These are phyloP conservation scores for Alviniconcha marisindica DNA, from an alignment of 1,140 invertebrate species.

Conservation along the genomic window DNA sequence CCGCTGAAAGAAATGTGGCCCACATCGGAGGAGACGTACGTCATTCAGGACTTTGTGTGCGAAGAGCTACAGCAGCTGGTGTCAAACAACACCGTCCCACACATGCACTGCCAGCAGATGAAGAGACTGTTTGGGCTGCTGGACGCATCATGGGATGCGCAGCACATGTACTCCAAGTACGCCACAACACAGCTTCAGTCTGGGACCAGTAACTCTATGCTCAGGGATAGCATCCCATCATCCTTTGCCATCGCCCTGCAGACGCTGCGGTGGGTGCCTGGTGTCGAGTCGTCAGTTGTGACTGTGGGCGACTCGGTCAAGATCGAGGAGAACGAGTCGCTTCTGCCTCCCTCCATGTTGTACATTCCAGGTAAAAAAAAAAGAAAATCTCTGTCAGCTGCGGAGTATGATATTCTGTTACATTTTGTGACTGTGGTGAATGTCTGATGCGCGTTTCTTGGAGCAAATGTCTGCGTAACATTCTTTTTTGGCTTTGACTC, in stretches of 20 bases:
- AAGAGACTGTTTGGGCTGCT: conserved; percentile 55
- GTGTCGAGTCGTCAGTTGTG: conserved; percentile 36
- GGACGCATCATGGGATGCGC: conserved; percentile 58
- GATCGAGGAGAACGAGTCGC: conserved; percentile 28
- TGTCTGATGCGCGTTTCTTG: too few relatives aligned
- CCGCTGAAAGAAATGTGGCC: conserved; percentile 49
- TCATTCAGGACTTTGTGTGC: conserved; percentile 56
- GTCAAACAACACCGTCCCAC: conserved; percentile 44
- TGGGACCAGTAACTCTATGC: not conserved
- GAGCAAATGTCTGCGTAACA: too few relatives aligned
- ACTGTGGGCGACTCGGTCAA: conserved; percentile 19
- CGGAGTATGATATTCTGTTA: too few relatives aligned
- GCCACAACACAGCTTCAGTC: conserved; percentile 40
- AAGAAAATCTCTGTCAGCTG: too few relatives aligned
- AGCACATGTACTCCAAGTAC: conserved; percentile 53
- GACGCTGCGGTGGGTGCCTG: conserved; percentile 63
- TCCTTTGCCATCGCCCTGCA: conserved; percentile 61
- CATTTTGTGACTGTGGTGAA: too few relatives aligned
- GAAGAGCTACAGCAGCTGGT: conserved; percentile 58
- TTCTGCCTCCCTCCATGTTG: conserved; percentile 53
- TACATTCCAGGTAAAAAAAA: conserved; percentile 50
- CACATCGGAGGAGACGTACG: conserved; percentile 46
- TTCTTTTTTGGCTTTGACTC: too few relatives aligned
- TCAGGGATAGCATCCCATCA: conserved; percentile 35
- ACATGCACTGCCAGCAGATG: conserved; percentile 58